A percentile compares a stretch with the other conserved stretches of the same genome.
Conservation (phyloP, 1,140 invertebrate genomes). For the Micrasema minimum region DNA sequence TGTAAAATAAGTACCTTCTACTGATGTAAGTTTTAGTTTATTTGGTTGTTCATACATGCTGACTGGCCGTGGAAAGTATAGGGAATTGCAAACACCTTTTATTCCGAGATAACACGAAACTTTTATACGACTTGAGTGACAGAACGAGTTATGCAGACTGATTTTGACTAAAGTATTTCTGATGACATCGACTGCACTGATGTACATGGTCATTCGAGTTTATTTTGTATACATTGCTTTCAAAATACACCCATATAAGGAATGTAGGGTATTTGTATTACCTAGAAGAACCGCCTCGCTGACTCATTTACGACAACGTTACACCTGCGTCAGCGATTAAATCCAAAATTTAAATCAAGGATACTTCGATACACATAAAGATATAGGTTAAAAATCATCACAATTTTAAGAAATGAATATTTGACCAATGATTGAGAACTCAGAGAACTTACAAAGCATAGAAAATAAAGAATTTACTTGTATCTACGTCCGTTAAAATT, state of each 20-base stretch:
- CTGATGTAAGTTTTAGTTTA: slow-evolving; percentile 67
- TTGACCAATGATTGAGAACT: no score
- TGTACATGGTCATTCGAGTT: slow-evolving; percentile 53
- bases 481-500: slow-evolving; percentile 46
- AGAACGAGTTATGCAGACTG: background rate
- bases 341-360: slow-evolving; percentile 55
- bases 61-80: no score
- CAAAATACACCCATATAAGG: slow-evolving; percentile 66
- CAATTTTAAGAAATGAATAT: no score
- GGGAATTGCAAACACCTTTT: no score
- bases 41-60: slow-evolving; percentile 66
- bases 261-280: slow-evolving; percentile 60
- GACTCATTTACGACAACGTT: slow-evolving; percentile 51
- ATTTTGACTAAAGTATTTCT: slow-evolving; percentile 30
- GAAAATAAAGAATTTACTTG: slow-evolving; percentile 52
- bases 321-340: slow-evolving; percentile 42
- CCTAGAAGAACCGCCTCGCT: slow-evolving; percentile 31
- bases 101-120: slow-evolving; percentile 12
- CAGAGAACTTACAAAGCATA: background rate
- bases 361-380: slow-evolving; percentile 21
- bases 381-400: no score
- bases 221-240: slow-evolving; percentile 56
- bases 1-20: slow-evolving; percentile 68
- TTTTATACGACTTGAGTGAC: background rate
- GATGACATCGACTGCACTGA: slow-evolving; percentile 50